Conservation (phyloP, 1,140 invertebrate genomes). For the Atta colombica region DNA sequence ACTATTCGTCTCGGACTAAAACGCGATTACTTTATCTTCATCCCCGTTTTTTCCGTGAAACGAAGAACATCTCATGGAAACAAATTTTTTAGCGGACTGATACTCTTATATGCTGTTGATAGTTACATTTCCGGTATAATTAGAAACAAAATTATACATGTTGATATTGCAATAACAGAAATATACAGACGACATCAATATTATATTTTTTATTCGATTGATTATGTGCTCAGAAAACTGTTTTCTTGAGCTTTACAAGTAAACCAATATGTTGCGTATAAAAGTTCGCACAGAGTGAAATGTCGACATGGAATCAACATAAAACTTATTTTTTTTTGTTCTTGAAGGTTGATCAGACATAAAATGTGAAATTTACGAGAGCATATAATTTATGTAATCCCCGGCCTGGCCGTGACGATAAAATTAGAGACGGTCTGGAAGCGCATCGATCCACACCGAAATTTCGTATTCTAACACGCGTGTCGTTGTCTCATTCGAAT, state of each 20-base stretch:
- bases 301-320: not conserved
- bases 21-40: constrained; percentile 2
- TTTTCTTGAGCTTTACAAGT: not conserved
- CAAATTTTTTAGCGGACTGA: constrained; percentile 22
- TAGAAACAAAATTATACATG: not conserved
- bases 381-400: constrained; percentile 71
- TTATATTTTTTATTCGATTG: not conserved
- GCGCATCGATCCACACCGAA: constrained; percentile 10
- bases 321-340: constrained; percentile 20
- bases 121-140: constrained; percentile 7
- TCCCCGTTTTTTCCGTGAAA: not conserved
- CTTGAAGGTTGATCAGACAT: constrained; percentile 40
- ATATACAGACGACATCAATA: not conserved
- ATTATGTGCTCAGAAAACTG: not conserved
- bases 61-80: not conserved
- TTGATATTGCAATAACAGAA: constrained; percentile 6
- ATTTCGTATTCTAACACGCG: constrained; percentile 7
- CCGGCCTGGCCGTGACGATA: constrained; percentile 60
- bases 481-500: not conserved
- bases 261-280: constrained; percentile 17
- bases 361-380: constrained; percentile 70
- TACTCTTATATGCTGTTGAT: not conserved
- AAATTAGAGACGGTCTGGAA: constrained; percentile 67
- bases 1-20: not conserved
- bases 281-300: constrained; percentile 22